Evolutionary conservation across 2,113 vertebrate genomes (phyloP).

Genomic region (Phrynosoma platyrhinos): DNA sequence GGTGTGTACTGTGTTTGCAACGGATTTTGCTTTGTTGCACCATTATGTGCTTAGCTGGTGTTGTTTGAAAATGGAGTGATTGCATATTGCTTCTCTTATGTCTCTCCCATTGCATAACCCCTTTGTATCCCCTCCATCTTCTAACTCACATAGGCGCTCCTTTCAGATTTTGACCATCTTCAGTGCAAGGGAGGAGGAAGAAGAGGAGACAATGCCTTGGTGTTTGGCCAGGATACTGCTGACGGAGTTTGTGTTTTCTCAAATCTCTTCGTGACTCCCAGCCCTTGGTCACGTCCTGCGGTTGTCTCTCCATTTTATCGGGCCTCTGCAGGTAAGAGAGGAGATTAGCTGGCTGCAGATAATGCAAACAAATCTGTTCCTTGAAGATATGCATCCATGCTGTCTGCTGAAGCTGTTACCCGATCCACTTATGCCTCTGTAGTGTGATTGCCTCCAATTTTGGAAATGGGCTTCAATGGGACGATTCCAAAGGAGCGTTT

Average conservation of each 20-base stretch:
- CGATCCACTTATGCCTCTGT: background rate
- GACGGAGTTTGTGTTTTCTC: background rate
- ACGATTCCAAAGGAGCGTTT: background rate
- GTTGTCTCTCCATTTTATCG: conserved; percentile 30
- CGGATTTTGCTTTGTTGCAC: background rate
- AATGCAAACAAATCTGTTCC: conserved; percentile 27
- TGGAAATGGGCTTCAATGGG: background rate
- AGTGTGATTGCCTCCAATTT: background rate
- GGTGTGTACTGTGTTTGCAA: background rate
- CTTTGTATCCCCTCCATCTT: background rate
- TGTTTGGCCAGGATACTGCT: background rate
- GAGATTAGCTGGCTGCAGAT: conserved; percentile 3
- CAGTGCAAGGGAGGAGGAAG: too few species aligned
- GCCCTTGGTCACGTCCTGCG: background rate
- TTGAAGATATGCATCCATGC: background rate
- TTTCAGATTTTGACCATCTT: background rate
- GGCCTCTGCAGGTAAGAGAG: conserved; percentile 20
- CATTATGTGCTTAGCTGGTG: background rate
- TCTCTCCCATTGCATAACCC: too few species aligned
- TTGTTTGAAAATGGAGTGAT: background rate
- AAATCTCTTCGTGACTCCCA: background rate
- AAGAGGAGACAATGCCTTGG: background rate
- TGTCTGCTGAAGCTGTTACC: background rate
- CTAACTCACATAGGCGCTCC: background rate
- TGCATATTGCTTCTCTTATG: background rate